Base-by-base conservation (phyloP, 2,888 invertebrate genomes). In the Pandemis corylana region DNA sequence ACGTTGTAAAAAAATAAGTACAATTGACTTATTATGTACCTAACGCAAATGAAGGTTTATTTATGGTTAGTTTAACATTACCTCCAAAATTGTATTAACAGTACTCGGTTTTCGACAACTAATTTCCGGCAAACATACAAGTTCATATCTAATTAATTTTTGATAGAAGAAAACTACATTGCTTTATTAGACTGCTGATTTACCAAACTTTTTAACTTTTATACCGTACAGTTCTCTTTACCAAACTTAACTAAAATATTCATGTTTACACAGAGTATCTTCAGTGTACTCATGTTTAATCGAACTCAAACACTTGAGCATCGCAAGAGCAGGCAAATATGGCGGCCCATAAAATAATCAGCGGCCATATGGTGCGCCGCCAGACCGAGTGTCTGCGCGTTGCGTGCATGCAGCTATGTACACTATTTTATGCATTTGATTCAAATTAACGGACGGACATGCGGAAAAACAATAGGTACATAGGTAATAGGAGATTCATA, bases 331-430 rank as follows among this genome's bases (percentile, higher is more conserved):
- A 82, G 80, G 83, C 84, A 80, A 85, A 84, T 84, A 83, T 80
- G 83, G 83, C 74, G 59, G 36, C 28, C 71, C 75, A 79, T 78
- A 78, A 78, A 80, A 75, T 77, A 75, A 78, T 77, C 78, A 73
- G 61, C 75, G 59, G 76, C 77, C 78, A 78, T 76, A 78, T 77
- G 78, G 78, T 74, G 41, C 65, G 67, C 76, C 72, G 76, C 80
- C 89, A 92, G 92, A 93, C 92, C 86, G 89, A 89, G 87, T 89
- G 92, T 89, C 92, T 84, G 82, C 81, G 78, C 81, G 81, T 83
- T 84, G 82, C 81, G 78, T 81, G 81, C 83, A 81, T 79, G 77
- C 78, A 56, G 42, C 46, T 59, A 75, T 68, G 66, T 56, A 53
- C 76, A 74, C 77, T 76, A 76, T 73, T 72, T 67, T 75, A 61